Conservation (phyloP, 2,113 vertebrate genomes). For the Oophaga pumilio region DNA sequence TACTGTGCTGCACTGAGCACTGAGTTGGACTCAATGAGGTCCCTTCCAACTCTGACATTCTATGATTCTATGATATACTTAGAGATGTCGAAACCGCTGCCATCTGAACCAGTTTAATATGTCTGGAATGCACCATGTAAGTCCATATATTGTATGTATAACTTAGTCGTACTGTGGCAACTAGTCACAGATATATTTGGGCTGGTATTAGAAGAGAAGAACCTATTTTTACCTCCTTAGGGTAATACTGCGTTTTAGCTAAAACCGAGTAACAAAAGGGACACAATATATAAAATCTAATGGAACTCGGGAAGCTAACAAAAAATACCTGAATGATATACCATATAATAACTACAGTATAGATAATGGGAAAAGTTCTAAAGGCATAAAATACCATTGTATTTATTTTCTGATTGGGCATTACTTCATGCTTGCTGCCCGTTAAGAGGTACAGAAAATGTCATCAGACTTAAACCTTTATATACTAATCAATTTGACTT, state of each 20-base stretch:
- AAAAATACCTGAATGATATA: neutral
- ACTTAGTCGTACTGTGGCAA: no score
- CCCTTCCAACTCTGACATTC: no score
- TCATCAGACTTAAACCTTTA: neutral
- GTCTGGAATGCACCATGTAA: neutral
- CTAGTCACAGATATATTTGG: neutral
- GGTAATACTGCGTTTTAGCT: neutral
- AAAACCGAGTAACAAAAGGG: neutral
- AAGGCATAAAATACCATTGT: neutral
- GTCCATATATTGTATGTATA: no score
- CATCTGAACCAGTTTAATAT: no score
- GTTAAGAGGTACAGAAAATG: neutral
- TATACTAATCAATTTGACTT: neutral
- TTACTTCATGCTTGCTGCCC: neutral
- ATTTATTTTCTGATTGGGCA: neutral
- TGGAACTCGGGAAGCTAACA: neutral
- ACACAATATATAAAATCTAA: neutral
- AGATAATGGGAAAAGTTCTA: neutral
- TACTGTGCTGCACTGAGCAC: no score
- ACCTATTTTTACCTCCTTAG: neutral
- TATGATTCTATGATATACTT: no score
- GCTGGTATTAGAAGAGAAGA: neutral
- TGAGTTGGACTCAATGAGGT: no score
- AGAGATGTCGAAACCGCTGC: no score
- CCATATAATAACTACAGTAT: neutral